phyloP scores from a whole-genome alignment of 2,888 invertebrate species.

The Creontiades dilutus region DNA sequence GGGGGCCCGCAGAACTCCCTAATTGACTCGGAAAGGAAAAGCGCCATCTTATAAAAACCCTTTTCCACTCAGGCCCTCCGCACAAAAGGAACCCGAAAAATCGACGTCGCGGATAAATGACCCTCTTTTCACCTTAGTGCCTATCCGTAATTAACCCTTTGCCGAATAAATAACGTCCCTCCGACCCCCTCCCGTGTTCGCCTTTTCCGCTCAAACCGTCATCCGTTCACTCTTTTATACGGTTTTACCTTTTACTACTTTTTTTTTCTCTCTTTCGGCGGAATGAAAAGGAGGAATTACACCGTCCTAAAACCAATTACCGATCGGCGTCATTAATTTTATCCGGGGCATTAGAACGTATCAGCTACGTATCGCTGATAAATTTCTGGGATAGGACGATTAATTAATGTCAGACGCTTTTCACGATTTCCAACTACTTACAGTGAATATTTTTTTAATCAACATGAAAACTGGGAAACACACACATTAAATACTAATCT shows the following conservation, averaged over 20 bases:
- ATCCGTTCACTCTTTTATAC: constrained; percentile 30
- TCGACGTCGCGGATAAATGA: constrained; percentile 36
- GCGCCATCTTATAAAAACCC: constrained; percentile 30
- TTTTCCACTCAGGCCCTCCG: constrained; percentile 11
- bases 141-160: constrained; percentile 39
- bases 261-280: background rate
- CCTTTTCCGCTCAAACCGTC: constrained; percentile 15
- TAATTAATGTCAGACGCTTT: background rate
- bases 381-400: background rate
- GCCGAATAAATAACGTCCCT: constrained; percentile 18
- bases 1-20: constrained; percentile 10
- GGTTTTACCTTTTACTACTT: constrained; percentile 28
- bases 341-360: constrained; percentile 13
- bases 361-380: background rate
- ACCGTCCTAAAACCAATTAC: constrained; percentile 29
- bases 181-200: background rate
- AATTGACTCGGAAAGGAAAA: constrained; percentile 37
- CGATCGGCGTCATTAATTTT: constrained; percentile 10
- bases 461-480: too few relatives aligned
- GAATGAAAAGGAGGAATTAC: constrained; percentile 28
- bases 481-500: too few relatives aligned
- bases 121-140: constrained; percentile 32
- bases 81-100: constrained; percentile 34
- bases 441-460: too few relatives aligned
- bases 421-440: too few relatives aligned